phyloP scores from a whole-genome alignment of 1,140 invertebrate species.

The Brachionus rubens region DNA sequence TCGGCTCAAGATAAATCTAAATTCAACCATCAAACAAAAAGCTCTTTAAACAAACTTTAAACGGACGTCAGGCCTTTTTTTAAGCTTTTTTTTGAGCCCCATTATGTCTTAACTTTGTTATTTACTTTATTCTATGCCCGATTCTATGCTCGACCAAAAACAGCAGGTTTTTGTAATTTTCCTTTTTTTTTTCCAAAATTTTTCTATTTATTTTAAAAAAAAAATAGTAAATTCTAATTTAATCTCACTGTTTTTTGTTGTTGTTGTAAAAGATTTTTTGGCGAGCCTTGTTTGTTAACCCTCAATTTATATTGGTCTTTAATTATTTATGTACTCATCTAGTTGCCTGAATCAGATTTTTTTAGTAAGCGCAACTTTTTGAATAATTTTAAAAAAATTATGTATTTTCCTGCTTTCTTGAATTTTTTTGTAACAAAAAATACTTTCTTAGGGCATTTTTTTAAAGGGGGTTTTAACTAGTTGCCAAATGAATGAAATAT shows the following conservation, averaged over 20 bases:
- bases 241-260: background rate
- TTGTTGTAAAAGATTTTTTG: background rate
- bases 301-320: conserved; percentile 13
- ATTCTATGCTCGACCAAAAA: conserved; percentile 13
- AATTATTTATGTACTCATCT: conserved; percentile 1
- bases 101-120: background rate
- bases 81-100: background rate
- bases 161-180: conserved; percentile 4
- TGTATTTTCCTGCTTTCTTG: too few relatives aligned
- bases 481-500: conserved; percentile 43
- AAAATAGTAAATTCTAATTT: background rate
- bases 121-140: background rate
- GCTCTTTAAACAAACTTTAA: background rate
- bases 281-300: conserved; percentile 23
- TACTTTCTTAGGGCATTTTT: too few relatives aligned
- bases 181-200: background rate
- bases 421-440: too few relatives aligned
- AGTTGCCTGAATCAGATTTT: conserved; percentile 46
- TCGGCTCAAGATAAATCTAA: conserved; percentile 34
- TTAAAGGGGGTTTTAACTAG: background rate
- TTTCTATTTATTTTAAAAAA: conserved; percentile 34
- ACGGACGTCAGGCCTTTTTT: background rate
- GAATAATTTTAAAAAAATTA: conserved; percentile 21
- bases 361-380: conserved; percentile 46
- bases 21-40: background rate